Evolutionary conservation across 2,888 invertebrate genomes (phyloP).

Genomic region (Drosophila fungiperda): DNA sequence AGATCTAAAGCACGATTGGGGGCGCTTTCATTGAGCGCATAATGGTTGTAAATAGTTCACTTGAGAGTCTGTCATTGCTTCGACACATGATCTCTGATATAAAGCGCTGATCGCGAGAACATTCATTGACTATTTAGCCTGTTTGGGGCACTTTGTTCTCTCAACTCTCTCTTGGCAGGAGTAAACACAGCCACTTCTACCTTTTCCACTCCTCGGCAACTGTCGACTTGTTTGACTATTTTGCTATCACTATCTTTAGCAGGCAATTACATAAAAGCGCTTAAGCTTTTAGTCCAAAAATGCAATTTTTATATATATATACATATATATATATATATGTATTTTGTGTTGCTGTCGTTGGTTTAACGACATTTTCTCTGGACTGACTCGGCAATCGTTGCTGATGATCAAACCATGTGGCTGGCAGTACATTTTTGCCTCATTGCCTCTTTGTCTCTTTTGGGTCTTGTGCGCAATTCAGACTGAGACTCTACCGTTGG

Average conservation of each 20-base stretch:
- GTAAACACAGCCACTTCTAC: conserved; percentile 12
- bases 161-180: conserved; percentile 9
- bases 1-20: conserved; percentile 54
- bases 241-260: conserved; percentile 62
- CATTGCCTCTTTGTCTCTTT: conserved; percentile 8
- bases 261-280: conserved; percentile 74
- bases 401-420: conserved; percentile 59
- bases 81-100: conserved; percentile 27
- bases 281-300: conserved; percentile 68
- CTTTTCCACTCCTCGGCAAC: not conserved
- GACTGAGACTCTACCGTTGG: not conserved
- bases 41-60: conserved; percentile 6
- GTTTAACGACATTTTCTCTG: conserved; percentile 62
- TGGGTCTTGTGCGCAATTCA: not conserved
- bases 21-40: conserved; percentile 41
- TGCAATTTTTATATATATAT: conserved; percentile 20
- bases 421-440: conserved; percentile 38
- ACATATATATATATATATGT: not conserved
- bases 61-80: not conserved
- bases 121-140: conserved; percentile 16
- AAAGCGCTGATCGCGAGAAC: not conserved
- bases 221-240: conserved; percentile 14
- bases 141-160: not conserved
- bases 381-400: conserved; percentile 42
- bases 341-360: conserved; percentile 32